Base-by-base conservation (phyloP, 2,113 vertebrate genomes). In the Chrysochloris asiatica region DNA sequence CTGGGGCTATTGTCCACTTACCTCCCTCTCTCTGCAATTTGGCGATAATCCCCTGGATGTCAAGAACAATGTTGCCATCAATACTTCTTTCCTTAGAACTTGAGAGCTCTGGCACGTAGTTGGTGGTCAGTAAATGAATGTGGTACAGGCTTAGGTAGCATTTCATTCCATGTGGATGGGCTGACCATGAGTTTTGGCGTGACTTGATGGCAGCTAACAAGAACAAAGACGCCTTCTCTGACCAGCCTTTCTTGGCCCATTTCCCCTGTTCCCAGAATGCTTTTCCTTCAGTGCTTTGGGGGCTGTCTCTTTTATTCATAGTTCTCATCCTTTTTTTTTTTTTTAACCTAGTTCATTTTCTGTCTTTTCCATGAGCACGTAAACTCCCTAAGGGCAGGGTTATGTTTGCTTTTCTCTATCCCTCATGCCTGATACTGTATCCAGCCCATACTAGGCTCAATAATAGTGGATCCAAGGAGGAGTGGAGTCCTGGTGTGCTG, bases 201-300 rank as follows among this genome's bases (percentile, higher is more conserved):
- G 33, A 36, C 67, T 38, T 36, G 10, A 10, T 22, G 67, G 21
- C 21, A 22, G 36, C 67, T 22, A 22, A 38, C 36, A 38, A 38
- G 33, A n/a, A 67, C n/a, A 67, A 63, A 33, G 21, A 36, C 63
- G 17, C 14, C n/a, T 13, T 69, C 65, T 17, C 6, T 36, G 45
- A 28, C 28, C 21, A 47, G 3, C 17, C 11, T 17, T 5, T 9
- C 5, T 13, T 10, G 24, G n/a, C 26, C 21, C 5, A 0, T 6
- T 41, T 41, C 30, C 19, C 69, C 45, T 54, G 52, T 73, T 12
- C 59, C 30, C 16, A 8, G 41, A 0, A n/a, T 4, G 43, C 5
- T 45, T 38, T 36, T 10, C 4, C 38, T 36, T 30, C 36, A 1
- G 0, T 16, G 7, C 2, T 26, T 26, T 16, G 11, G 0, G 6